phyloP scores from a whole-genome alignment of 2,888 invertebrate species.

The Ormyrus thymus region DNA sequence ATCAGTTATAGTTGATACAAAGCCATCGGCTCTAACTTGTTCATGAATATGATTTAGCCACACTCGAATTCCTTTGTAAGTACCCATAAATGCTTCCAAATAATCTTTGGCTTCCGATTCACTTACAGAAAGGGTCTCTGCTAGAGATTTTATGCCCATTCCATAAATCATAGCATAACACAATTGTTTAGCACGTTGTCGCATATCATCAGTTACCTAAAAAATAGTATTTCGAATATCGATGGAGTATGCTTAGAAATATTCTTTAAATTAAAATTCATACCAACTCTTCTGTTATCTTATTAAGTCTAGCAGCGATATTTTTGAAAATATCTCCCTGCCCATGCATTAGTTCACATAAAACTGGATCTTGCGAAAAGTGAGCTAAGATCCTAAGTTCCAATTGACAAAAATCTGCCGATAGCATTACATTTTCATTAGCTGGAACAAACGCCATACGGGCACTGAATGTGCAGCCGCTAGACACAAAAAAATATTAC shows the following conservation, averaged over 20 bases:
- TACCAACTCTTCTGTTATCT: conserved; percentile 80
- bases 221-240: not conserved
- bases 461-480: conserved; percentile 76
- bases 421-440: conserved; percentile 81
- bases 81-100: conserved; percentile 87
- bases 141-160: conserved; percentile 90
- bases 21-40: conserved; percentile 83
- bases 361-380: conserved; percentile 85
- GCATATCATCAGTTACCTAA: conserved; percentile 84
- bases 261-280: conserved; percentile 23
- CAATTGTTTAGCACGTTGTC: conserved; percentile 93
- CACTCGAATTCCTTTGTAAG: conserved; percentile 82
- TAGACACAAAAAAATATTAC: conserved; percentile 41
- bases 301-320: conserved; percentile 91
- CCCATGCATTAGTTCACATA: conserved; percentile 80
- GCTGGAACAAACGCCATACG: conserved; percentile 83
- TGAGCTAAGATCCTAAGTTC: conserved; percentile 96
- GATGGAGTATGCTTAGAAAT: no score
- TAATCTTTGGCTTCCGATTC: conserved; percentile 88
- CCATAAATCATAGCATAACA: conserved; percentile 99
- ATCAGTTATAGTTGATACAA: conserved; percentile 88
- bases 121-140: conserved; percentile 85
- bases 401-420: conserved; percentile 97
- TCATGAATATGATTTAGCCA: conserved; percentile 80
- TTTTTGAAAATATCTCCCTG: conserved; percentile 88